Evolutionary conservation across 30 jellyfish, hydroid and myxozoan species (phyloP).

Genomic region (Hydractinia echinata): DNA sequence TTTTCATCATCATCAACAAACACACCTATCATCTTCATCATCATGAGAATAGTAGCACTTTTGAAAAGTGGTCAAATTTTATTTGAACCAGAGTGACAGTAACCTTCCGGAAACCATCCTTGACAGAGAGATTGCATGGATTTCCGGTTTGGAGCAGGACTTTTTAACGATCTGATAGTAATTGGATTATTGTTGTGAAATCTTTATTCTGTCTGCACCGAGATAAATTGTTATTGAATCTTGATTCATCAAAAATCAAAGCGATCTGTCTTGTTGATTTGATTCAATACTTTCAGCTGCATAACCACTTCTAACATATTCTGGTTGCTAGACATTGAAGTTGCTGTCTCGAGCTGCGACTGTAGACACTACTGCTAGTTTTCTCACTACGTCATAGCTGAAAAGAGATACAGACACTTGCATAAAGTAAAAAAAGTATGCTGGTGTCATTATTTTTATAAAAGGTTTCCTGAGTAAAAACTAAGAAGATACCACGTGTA

Average conservation of each 20-base stretch:
- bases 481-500: too few species aligned
- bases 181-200: neutral
- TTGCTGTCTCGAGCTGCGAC: constrained; percentile 1
- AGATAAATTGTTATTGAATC: neutral
- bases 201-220: neutral
- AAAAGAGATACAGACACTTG: neutral
- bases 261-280: neutral
- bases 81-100: constrained; percentile 22
- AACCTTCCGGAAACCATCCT: constrained; percentile 22
- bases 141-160: neutral
- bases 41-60: neutral
- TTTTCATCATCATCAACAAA: neutral
- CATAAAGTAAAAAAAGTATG: too few species aligned
- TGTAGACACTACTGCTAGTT: neutral
- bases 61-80: constrained; percentile 11
- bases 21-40: constrained; percentile 12
- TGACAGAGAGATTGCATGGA: constrained; percentile 18
- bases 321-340: neutral
- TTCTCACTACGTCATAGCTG: neutral
- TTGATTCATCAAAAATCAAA: neutral
- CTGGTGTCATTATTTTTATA: too few species aligned
- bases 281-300: constrained; percentile 1
- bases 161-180: neutral
- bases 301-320: too few species aligned
- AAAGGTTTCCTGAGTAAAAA: too few species aligned